Percentiles rank a stretch among this genome's conserved stretches.
These are phyloP conservation scores for Petrocephalus sullivani DNA, from an alignment of 2,797 vertebrate genomes.

Conservation along the genomic window DNA sequence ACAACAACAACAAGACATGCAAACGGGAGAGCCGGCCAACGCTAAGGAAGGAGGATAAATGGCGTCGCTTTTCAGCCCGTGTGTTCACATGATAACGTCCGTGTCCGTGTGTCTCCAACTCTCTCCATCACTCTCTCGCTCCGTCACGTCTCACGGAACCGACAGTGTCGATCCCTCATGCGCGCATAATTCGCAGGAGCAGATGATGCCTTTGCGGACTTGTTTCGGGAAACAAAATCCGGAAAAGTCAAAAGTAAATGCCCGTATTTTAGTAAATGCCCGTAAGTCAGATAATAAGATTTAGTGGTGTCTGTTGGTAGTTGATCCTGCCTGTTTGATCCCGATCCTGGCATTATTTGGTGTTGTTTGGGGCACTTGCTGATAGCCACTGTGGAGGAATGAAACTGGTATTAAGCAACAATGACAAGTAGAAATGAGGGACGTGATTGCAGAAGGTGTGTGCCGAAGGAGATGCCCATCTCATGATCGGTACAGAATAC, in stretches of 20 bases:
- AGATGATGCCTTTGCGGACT: not conserved
- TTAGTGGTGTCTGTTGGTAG: not conserved
- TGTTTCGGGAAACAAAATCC: not conserved
- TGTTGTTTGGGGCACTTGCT: not conserved
- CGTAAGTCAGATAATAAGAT: not conserved
- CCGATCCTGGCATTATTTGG: not conserved
- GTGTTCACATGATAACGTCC: not conserved
- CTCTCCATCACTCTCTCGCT: not conserved
- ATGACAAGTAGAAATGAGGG: not conserved
- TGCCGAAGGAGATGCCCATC: not conserved
- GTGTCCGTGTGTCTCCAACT: conserved; percentile 18
- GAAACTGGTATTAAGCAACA: conserved; percentile 6
- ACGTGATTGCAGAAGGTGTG: not conserved
- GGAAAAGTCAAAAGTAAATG: not conserved
- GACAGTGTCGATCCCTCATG: not conserved
- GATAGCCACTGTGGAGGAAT: not conserved
- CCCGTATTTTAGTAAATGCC: too few relatives aligned
- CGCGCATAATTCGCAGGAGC: not conserved
- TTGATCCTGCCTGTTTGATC: not conserved
- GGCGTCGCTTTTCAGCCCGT: conserved; percentile 2
- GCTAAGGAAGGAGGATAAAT: conserved; percentile 18
- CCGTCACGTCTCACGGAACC: not conserved
- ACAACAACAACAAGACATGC: conserved; percentile 13
- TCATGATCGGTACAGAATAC: not conserved
- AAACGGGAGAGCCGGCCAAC: conserved; percentile 13